Percentiles rank a stretch among this genome's conserved stretches.
Evolutionary conservation across 2,113 vertebrate species (phyloP).

Genomic region (Trachemys scripta): DNA sequence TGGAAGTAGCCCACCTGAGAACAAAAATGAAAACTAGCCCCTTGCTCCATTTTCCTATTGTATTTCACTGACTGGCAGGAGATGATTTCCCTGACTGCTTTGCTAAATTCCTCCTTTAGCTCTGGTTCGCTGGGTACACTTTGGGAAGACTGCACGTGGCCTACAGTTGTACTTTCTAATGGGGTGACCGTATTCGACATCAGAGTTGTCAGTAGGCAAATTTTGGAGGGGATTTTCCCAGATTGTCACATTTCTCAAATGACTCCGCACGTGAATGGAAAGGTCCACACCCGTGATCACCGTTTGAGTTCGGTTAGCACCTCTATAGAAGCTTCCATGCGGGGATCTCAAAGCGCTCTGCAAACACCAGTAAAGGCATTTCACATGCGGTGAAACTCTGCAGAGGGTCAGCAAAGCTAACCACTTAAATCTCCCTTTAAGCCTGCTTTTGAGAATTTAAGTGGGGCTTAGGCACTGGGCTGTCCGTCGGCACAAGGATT

Average conservation of each 20-base stretch:
- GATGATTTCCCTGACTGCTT: neutral
- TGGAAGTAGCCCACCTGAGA: neutral
- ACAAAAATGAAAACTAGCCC: neutral
- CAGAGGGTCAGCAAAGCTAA: neutral
- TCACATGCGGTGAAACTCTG: neutral
- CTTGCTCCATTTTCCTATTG: neutral
- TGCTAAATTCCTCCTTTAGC: neutral
- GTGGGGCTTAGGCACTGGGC: neutral
- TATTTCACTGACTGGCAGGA: neutral
- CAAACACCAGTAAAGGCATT: neutral
- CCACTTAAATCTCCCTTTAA: neutral
- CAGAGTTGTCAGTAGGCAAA: neutral
- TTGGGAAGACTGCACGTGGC: accelerated
- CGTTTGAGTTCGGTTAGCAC: accelerated
- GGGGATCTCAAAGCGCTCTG: neutral
- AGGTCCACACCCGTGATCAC: too few species aligned
- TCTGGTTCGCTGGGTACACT: accelerated
- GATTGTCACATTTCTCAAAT: neutral
- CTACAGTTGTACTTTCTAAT: neutral
- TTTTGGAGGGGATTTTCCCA: accelerated
- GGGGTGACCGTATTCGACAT: neutral
- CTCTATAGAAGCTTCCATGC: accelerated
- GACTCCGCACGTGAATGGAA: neutral
- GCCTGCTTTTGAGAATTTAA: neutral
- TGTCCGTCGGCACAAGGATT: neutral